Conservation (phyloP, 2,888 invertebrate genomes). For the Biston stratarius region DNA sequence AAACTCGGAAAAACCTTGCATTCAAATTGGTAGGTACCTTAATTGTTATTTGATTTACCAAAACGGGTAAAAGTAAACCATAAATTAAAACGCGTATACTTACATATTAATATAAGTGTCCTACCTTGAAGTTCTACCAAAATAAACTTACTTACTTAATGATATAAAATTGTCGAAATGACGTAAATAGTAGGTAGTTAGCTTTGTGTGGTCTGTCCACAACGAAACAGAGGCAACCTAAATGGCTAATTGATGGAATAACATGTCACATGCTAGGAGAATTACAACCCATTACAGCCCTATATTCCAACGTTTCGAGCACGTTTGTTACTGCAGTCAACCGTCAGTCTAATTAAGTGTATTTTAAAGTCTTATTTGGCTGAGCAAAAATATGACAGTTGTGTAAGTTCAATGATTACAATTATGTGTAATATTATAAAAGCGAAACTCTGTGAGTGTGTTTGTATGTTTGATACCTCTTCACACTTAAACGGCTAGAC, state of each 20-base stretch:
- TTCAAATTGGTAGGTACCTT: neutral
- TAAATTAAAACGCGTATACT: slow-evolving; percentile 19
- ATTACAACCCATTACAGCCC: slow-evolving; percentile 5
- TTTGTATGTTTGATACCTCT: too few species aligned
- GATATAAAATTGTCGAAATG: slow-evolving; percentile 20
- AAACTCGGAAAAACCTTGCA: neutral
- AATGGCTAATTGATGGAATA: slow-evolving; percentile 37
- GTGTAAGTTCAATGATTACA: too few species aligned
- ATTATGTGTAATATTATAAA: too few species aligned
- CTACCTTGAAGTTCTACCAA: slow-evolving; percentile 24
- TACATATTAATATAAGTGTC: slow-evolving; percentile 31
- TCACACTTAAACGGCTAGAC: too few species aligned
- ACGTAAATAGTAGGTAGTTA: slow-evolving; percentile 25
- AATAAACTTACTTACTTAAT: slow-evolving; percentile 26
- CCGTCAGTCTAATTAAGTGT: too few species aligned
- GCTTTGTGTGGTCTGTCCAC: slow-evolving; percentile 32
- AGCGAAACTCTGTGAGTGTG: too few species aligned
- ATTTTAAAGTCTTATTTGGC: too few species aligned
- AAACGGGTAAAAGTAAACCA: neutral
- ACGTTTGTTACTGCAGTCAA: too few species aligned
- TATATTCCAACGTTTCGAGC: neutral
- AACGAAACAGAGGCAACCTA: slow-evolving; percentile 10
- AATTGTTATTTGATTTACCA: neutral
- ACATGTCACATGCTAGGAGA: slow-evolving; percentile 14
- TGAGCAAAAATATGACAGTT: too few species aligned